Evolutionary conservation across 92 coral and sea anemone species (phyloP).

Genomic region (Muricea muricata): DNA sequence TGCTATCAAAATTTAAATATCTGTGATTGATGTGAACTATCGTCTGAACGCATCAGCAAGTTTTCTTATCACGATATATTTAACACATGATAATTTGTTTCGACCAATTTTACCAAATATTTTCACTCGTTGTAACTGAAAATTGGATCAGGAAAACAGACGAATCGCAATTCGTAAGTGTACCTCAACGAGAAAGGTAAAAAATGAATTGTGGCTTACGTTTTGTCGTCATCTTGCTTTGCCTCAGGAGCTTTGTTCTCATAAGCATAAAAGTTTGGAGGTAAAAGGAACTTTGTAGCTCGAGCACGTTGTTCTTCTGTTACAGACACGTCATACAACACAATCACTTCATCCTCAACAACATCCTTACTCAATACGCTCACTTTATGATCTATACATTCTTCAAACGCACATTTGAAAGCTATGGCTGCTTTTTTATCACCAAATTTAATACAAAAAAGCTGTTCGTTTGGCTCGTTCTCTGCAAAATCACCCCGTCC

Average conservation of each 20-base stretch:
- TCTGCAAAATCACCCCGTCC: slow-evolving; percentile 88
- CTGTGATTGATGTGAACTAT: too few relatives aligned
- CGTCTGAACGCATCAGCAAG: too few relatives aligned
- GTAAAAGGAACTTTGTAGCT: slow-evolving; percentile 78
- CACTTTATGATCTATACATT: slow-evolving; percentile 22
- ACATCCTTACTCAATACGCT: slow-evolving; percentile 30
- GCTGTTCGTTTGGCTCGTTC: slow-evolving; percentile 75
- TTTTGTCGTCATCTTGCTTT: not conserved
- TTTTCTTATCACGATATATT: too few relatives aligned
- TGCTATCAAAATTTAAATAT: too few relatives aligned
- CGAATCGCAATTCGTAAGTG: not conserved
- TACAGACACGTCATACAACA: slow-evolving; percentile 76
- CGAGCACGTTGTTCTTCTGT: slow-evolving; percentile 78
- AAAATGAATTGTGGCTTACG: not conserved
- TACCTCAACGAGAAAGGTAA: not conserved
- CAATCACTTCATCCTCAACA: slow-evolving; percentile 72
- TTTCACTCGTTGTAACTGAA: too few relatives aligned
- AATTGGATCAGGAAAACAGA: too few relatives aligned
- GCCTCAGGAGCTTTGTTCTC: slow-evolving; percentile 7
- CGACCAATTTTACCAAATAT: too few relatives aligned
- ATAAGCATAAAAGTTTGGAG: slow-evolving; percentile 83
- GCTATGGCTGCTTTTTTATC: slow-evolving; percentile 68
- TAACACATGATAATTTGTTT: too few relatives aligned
- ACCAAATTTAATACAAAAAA: slow-evolving; percentile 84
- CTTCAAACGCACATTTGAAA: slow-evolving; percentile 70